Base-by-base conservation (phyloP, 2,888 invertebrate species). In the Papilio protenor region DNA sequence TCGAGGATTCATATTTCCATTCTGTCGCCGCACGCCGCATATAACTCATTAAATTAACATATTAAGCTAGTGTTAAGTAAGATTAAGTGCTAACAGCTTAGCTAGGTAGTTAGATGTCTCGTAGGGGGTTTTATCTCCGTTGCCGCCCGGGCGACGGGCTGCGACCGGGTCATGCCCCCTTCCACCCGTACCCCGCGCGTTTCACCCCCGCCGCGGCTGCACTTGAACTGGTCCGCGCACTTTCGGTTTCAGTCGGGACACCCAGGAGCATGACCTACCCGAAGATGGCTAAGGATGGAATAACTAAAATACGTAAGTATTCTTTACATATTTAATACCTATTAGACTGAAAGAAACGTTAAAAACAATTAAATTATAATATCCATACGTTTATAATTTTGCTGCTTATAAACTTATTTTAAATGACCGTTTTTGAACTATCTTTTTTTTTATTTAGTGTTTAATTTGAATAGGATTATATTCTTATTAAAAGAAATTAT, bases 221-320 rank as follows among this genome's bases (percentile, higher is more conserved):
- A 88, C 91, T 92, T 91, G 92, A 92, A 92, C 91, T 88, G 89
- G 89, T 89, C 89, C 84, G 85, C 85, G 85, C 86, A 91, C 91
- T 92, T 90, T 92, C 91, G 80, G 87, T 92, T 92, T 92, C 91
- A 85, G 84, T 84, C 84, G 88, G 88, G 88, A 88, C 82, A 79
- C 81, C 77, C 76, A 77, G 80, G 81, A 83, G 86, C 89, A 88
- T 91, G 91, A 91, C 91, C 91, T 91, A 91, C 91, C 91, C 90
- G 85, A 91, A 90, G 87, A 82, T 78, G 66, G 59, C 77, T 64
- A 82, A 78, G 40, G 33, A 64, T 64, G 80, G 64, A 71, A 61
- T 18, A 57, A 49, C 49, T 49, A 49, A 71, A 66, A 33, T 33
- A 33, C 33, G 3, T 33, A 33, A 27, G 27, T 27, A 2, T 27